phyloP scores from a whole-genome alignment of 2,888 invertebrate genomes.

The Congeria kusceri region DNA sequence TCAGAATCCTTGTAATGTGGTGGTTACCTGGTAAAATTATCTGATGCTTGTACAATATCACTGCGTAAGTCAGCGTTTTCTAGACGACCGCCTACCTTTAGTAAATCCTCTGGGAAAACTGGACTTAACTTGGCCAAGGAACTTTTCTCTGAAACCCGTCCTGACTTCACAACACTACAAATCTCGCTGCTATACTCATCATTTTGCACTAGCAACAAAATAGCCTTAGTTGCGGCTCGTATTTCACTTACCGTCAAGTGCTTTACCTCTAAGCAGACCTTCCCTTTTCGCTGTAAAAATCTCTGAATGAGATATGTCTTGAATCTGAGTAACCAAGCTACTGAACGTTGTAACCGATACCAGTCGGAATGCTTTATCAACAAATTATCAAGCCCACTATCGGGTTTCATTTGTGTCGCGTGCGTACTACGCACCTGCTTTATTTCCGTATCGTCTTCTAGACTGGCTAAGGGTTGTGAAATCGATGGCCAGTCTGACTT shows the following conservation, averaged over 20 bases:
- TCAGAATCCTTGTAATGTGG: slow-evolving; percentile 20
- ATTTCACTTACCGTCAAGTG: slow-evolving; percentile 7
- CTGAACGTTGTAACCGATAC: slow-evolving; percentile 8
- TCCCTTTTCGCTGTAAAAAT: background rate
- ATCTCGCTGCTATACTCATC: no score
- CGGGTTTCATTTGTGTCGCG: background rate
- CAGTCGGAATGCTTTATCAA: slow-evolving; percentile 13
- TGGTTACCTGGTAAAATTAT: slow-evolving; percentile 16
- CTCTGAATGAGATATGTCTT: background rate
- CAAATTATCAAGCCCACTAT: background rate
- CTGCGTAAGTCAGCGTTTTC: no score
- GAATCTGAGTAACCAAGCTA: slow-evolving; percentile 5
- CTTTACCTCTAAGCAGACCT: background rate
- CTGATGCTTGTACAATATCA: background rate
- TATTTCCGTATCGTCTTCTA: slow-evolving; percentile 5
- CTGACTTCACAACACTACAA: no score
- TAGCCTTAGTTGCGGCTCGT: background rate
- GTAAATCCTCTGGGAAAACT: no score
- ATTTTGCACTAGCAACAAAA: no score
- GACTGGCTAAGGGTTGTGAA: no score
- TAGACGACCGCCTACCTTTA: no score
- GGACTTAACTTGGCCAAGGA: no score
- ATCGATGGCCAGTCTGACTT: no score
- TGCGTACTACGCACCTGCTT: background rate
- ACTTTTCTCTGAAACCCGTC: no score